These are phyloP conservation scores for Myopa testacea DNA, from an alignment of 2,888 invertebrate species.

Conservation along the genomic window DNA sequence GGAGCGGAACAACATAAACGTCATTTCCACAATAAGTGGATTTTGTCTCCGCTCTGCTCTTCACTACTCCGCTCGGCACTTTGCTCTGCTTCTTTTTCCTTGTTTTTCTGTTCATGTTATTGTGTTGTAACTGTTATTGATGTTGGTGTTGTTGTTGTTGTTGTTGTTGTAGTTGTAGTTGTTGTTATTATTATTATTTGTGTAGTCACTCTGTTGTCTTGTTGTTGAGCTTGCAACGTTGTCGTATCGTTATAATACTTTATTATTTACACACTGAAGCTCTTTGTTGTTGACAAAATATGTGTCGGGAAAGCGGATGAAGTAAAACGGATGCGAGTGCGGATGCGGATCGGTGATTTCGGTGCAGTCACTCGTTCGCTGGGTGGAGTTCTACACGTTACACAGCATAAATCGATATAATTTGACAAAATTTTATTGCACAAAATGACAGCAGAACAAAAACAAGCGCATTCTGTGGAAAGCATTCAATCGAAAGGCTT, in stretches of 20 bases:
- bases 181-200: not conserved
- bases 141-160: not conserved
- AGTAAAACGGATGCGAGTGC: slow-evolving; percentile 7
- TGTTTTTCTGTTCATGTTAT: slow-evolving; percentile 28
- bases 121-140: not conserved
- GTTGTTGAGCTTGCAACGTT: slow-evolving; percentile 17
- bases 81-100: slow-evolving; percentile 15
- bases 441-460: slow-evolving; percentile 9
- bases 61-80: not conserved
- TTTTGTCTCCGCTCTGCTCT: slow-evolving; percentile 18
- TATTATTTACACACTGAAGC: slow-evolving; percentile 34
- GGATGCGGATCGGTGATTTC: slow-evolving; percentile 1
- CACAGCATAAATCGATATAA: slow-evolving; percentile 28
- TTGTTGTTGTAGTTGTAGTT: not conserved
- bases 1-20: slow-evolving; percentile 21
- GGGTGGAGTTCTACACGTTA: not conserved
- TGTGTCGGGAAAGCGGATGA: slow-evolving; percentile 31
- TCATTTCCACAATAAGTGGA: slow-evolving; percentile 35
- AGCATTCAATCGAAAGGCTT: slow-evolving; percentile 2
- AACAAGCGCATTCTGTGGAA: not conserved
- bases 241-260: slow-evolving; percentile 22
- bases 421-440: slow-evolving; percentile 18
- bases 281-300: slow-evolving; percentile 35
- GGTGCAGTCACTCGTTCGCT: not conserved
- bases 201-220: slow-evolving; percentile 16